Percentiles rank a stretch among this genome's conserved stretches.
Evolutionary conservation across 2,113 vertebrate species (phyloP).

Genomic region (Zosterops hypoxanthus): DNA sequence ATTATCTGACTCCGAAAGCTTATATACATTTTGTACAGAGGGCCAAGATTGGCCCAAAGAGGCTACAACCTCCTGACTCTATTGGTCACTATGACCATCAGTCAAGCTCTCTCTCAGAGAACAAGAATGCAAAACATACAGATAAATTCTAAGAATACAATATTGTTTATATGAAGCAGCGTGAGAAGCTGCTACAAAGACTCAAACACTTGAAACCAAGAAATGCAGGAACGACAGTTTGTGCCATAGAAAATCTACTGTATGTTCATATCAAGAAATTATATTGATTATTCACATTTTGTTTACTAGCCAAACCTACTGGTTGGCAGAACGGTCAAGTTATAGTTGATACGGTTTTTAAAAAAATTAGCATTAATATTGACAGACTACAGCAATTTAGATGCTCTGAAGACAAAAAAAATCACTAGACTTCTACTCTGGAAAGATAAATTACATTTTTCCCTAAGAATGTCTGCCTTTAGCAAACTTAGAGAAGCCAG

Average conservation of each 20-base stretch:
- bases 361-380: neutral
- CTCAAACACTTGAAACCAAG: too few species aligned
- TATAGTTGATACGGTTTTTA: neutral
- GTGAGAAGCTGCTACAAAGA: too few species aligned
- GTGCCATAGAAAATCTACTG: neutral
- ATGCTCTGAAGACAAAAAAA: neutral
- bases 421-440: neutral
- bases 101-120: too few species aligned
- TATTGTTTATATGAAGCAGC: too few species aligned
- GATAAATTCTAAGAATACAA: too few species aligned
- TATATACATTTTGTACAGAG: too few species aligned
- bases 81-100: too few species aligned
- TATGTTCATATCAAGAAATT: neutral
- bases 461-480: neutral
- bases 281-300: neutral
- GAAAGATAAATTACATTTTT: neutral
- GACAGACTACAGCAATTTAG: neutral
- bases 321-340: neutral
- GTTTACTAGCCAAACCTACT: neutral
- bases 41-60: too few species aligned
- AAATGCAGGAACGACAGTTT: neutral
- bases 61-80: too few species aligned
- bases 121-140: too few species aligned
- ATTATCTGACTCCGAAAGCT: too few species aligned
- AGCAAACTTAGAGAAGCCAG: neutral